Percentiles rank a stretch among this genome's conserved stretches.
phyloP scores from a whole-genome alignment of 2,797 vertebrate species.

The Orestias chungarensis region DNA sequence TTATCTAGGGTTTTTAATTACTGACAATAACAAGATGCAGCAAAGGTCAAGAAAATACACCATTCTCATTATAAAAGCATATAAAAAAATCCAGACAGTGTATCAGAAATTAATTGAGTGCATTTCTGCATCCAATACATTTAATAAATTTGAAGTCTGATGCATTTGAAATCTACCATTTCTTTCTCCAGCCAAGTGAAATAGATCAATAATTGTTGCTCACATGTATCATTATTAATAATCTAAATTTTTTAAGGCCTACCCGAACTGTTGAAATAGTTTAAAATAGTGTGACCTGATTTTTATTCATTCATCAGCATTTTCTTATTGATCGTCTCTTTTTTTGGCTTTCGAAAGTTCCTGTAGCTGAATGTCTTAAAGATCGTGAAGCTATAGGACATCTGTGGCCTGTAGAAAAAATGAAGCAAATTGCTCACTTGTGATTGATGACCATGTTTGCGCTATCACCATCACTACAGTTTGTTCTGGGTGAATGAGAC shows the following conservation, averaged over 20 bases:
- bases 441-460: neutral
- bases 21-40: too few species aligned
- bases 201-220: neutral
- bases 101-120: neutral
- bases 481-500: neutral
- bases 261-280: neutral
- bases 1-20: too few species aligned
- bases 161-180: neutral
- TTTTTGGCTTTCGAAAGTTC: neutral
- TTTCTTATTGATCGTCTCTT: neutral
- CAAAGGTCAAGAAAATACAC: too few species aligned
- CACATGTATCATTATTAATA: neutral
- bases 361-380: neutral
- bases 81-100: neutral
- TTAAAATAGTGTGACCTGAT: neutral
- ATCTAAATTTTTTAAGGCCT: neutral
- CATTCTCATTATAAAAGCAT: neutral
- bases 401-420: neutral
- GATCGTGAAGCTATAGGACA: neutral
- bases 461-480: neutral
- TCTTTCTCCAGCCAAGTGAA: neutral
- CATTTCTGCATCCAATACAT: neutral
- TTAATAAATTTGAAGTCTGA: neutral
- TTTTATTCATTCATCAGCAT: neutral
- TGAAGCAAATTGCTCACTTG: neutral